Conservation (phyloP, 2,888 invertebrate genomes). For the Bedellia somnulentella region DNA sequence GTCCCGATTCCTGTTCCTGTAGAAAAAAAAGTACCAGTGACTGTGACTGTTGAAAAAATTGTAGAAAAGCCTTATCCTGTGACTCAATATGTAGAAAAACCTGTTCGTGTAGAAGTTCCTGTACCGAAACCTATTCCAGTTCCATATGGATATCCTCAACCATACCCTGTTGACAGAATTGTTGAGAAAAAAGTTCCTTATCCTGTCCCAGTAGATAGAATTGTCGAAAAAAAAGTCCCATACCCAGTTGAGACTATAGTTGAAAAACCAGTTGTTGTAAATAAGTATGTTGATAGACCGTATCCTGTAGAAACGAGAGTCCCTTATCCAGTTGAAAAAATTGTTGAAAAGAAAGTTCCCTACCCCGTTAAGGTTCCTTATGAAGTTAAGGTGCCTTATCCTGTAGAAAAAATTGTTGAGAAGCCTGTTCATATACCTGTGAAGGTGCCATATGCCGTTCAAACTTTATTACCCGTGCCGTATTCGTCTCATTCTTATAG, state of each 20-base stretch:
- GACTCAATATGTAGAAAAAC: slow-evolving; percentile 43
- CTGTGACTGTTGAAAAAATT: slow-evolving; percentile 46
- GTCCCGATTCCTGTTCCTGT: slow-evolving; percentile 51
- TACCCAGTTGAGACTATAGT: slow-evolving; percentile 33
- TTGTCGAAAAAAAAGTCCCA: slow-evolving; percentile 44
- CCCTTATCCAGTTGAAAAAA: slow-evolving; percentile 50
- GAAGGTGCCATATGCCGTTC: slow-evolving; percentile 44
- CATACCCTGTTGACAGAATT: slow-evolving; percentile 54
- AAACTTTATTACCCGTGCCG: slow-evolving; percentile 21
- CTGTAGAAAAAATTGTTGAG: slow-evolving; percentile 42
- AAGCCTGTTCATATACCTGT: slow-evolving; percentile 59
- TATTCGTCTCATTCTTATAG: slow-evolving; percentile 10
- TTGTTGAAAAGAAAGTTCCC: slow-evolving; percentile 49
- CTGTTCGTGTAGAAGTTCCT: slow-evolving; percentile 37
- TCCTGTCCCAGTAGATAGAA: slow-evolving; percentile 39
- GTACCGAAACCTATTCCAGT: slow-evolving; percentile 38
- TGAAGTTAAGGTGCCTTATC: slow-evolving; percentile 55
- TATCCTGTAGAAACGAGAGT: slow-evolving; percentile 48
- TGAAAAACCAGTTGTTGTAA: slow-evolving; percentile 59
- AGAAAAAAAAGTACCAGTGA: slow-evolving; percentile 41
- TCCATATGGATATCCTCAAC: slow-evolving; percentile 34
- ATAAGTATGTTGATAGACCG: slow-evolving; percentile 42
- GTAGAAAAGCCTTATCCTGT: slow-evolving; percentile 59
- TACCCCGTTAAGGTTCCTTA: slow-evolving; percentile 47
- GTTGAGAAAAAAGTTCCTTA: slow-evolving; percentile 50